Evolutionary conservation across 2,888 invertebrate genomes (phyloP).

Genomic region (Hydrotaea diabolus): DNA sequence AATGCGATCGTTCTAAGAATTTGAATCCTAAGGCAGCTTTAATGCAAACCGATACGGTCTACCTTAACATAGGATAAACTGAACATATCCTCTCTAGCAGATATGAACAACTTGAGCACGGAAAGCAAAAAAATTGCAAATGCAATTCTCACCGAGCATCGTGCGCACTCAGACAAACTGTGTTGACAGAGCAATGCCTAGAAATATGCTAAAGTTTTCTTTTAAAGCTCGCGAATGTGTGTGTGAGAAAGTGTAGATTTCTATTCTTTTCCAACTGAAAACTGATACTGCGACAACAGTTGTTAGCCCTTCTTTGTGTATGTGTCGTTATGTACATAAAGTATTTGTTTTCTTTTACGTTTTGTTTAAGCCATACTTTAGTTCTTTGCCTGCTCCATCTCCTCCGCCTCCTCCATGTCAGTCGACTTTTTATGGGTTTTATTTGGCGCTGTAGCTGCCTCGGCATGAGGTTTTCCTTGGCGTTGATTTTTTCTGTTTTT

Average conservation of each 20-base stretch:
- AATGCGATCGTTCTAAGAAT: too few species aligned
- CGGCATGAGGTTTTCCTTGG: conserved; percentile 25
- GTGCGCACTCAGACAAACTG: background rate
- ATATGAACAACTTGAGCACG: background rate
- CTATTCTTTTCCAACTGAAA: conserved; percentile 38
- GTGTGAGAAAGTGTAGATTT: background rate
- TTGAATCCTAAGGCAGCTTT: too few species aligned
- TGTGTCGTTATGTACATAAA: background rate
- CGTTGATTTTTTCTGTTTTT: conserved; percentile 43
- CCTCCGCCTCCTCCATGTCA: background rate
- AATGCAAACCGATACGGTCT: background rate
- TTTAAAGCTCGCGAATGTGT: background rate
- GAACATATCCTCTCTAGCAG: conserved; percentile 9
- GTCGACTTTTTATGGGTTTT: conserved; percentile 28
- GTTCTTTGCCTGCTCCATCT: conserved; percentile 39
- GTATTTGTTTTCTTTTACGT: conserved; percentile 22
- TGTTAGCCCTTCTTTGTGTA: conserved; percentile 32
- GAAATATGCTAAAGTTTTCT: conserved; percentile 41
- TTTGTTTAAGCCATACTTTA: conserved; percentile 16
- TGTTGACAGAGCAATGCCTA: conserved; percentile 49
- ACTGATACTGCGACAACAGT: conserved; percentile 47
- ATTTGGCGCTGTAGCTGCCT: conserved; percentile 36
- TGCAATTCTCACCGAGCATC: conserved; percentile 2
- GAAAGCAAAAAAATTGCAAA: conserved; percentile 37
- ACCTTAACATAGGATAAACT: background rate